Conservation (phyloP, 2,797 vertebrate genomes). For the Gallinago nigripennis region DNA sequence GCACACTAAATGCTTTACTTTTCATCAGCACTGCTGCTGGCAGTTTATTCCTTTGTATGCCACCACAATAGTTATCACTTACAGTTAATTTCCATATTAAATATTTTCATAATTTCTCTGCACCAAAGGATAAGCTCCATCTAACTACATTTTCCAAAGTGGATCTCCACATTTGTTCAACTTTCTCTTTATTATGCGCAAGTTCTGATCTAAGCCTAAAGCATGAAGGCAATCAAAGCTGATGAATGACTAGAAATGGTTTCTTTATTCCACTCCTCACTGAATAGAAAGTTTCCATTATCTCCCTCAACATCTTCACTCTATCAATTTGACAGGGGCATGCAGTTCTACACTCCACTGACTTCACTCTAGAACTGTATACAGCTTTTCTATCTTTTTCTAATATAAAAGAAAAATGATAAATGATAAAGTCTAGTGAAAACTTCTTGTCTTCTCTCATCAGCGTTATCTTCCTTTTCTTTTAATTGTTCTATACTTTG, state of each 20-base stretch:
- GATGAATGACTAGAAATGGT: conserved; percentile 92
- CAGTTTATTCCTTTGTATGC: neutral
- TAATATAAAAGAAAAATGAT: conserved; percentile 78
- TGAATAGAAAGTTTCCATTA: conserved; percentile 98
- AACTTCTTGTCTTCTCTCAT: conserved; percentile 53
- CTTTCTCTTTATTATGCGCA: conserved; percentile 76
- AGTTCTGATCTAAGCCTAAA: conserved; percentile 80
- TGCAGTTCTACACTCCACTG: conserved; percentile 87
- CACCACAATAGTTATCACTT: neutral
- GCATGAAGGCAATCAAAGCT: conserved; percentile 90
- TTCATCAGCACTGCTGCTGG: neutral
- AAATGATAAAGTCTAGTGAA: conserved; percentile 74
- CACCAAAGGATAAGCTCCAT: conserved; percentile 44
- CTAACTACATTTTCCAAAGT: conserved; percentile 27
- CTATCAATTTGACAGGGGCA: conserved; percentile 96
- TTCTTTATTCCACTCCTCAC: conserved; percentile 91
- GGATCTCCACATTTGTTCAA: conserved; percentile 67
- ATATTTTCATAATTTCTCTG: conserved; percentile 13
- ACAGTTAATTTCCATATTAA: conserved; percentile 53
- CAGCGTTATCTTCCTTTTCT: conserved; percentile 20
- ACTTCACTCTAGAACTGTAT: conserved; percentile 80
- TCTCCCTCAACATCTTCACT: conserved; percentile 96
- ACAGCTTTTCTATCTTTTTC: conserved; percentile 81
- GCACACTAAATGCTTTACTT: neutral
- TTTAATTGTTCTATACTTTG: conserved; percentile 32